Evolutionary conservation across 2,888 invertebrate species (phyloP).

Genomic region (Cenopis cana): DNA sequence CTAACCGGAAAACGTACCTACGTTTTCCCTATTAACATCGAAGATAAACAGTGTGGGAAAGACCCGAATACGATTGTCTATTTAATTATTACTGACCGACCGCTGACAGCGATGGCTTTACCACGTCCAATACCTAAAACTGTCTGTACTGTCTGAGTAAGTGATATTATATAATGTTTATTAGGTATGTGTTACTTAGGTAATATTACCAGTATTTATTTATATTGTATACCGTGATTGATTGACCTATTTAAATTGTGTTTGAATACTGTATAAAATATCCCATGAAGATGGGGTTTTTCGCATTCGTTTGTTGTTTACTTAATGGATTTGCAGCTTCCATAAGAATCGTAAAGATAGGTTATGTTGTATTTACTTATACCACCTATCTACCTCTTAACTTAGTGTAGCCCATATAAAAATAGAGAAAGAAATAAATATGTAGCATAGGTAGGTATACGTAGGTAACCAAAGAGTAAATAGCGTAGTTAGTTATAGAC

Average conservation of each 20-base stretch:
- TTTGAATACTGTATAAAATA: not conserved
- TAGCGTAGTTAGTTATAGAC: too few species aligned
- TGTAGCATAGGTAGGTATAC: too few species aligned
- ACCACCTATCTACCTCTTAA: not conserved
- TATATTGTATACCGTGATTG: not conserved
- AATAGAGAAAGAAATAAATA: not conserved
- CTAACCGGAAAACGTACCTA: constrained; percentile 25
- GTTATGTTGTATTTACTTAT: not conserved
- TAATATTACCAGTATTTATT: not conserved
- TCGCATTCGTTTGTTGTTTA: not conserved
- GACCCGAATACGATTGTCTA: constrained; percentile 30
- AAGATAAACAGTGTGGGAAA: constrained; percentile 33
- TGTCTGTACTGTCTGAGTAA: not conserved
- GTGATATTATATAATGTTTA: not conserved
- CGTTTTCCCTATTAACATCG: constrained; percentile 27
- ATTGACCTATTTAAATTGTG: not conserved
- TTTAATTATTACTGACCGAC: constrained; percentile 20
- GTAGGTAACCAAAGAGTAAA: too few species aligned
- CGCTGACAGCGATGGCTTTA: constrained; percentile 12
- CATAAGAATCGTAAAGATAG: too few species aligned
- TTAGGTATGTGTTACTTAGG: not conserved
- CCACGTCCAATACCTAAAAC: not conserved
- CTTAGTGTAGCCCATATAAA: not conserved
- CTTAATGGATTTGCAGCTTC: too few species aligned
- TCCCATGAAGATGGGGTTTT: not conserved